Evolutionary conservation across 2,113 vertebrate genomes (phyloP), one percentile per base, ranked within the genome.

Genomic region (Pterocles burchelli): DNA sequence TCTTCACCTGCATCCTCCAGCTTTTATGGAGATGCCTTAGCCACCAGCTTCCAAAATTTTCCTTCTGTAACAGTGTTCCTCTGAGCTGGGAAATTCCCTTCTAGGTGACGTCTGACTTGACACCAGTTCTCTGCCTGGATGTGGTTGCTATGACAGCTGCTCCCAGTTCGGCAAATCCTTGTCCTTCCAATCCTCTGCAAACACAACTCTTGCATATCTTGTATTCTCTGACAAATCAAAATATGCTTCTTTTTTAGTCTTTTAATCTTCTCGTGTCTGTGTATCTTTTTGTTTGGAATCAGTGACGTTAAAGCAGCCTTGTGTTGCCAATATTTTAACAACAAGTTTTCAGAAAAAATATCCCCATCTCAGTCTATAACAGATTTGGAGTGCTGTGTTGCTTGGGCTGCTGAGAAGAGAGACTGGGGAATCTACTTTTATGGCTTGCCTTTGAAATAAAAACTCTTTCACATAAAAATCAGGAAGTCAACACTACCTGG

Each of bases 271-370:
- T 91, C 43, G 31, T 65, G 14, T 31, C 67, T 93, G 33, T 55
- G 49, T 71, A 34, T 94, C 38, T 51, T 93, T 92, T 95, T 93
- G 66, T 95, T 94, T 96, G 65, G 77, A 93, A 93, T 68, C 76
- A 68, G 31, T 66, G 54, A 62, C 41, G 20, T 88, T 95, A 91
- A 90, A 96, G 57, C n/a, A 80, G 36, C 51, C 28, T 43, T 85
- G 36, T 66, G 43, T 57, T 95, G 85, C 65, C 72, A 78, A 78
- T 86, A 92, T 90, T 86, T 84, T 55, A 92, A 90, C 57, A 86
- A 72, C 65, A 86, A 73, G 14, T 74, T 93, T 79, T 81, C 55
- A 88, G 59, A 75, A 96, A 78, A 96, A 85, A 36, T 71, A 79
- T 54, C 28, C 54, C 48, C 41, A 79, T 70, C 66, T 94, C 79